Evolutionary conservation across 2,797 vertebrate species (phyloP).

Genomic region (Mastacembelus armatus): DNA sequence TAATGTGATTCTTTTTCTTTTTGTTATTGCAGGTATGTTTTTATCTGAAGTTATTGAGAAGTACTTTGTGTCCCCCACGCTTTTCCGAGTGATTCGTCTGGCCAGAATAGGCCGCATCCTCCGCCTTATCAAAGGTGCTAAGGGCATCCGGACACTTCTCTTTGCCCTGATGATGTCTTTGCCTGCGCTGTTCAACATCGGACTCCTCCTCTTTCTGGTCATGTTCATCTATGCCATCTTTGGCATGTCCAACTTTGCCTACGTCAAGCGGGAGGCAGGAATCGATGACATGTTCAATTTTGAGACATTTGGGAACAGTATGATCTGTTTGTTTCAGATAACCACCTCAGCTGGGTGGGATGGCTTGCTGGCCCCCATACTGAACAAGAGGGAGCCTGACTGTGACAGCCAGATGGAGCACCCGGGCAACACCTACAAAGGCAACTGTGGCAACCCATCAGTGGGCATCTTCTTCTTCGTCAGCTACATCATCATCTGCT

Average conservation of each 20-base stretch:
- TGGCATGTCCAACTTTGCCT: slow-evolving; percentile 99
- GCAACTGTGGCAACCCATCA: slow-evolving; percentile 93
- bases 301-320: slow-evolving; percentile 97
- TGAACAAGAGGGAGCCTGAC: slow-evolving; percentile 92
- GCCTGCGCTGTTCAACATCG: slow-evolving; percentile 96
- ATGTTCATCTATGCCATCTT: slow-evolving; percentile 99
- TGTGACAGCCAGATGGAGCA: slow-evolving; percentile 91
- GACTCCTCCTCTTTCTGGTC: slow-evolving; percentile 96
- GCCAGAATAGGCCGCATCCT: slow-evolving; percentile 96
- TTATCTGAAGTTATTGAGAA: slow-evolving; percentile 92
- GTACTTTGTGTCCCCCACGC: slow-evolving; percentile 95
- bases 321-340: slow-evolving; percentile 97
- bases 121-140: slow-evolving; percentile 96
- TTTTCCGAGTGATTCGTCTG: slow-evolving; percentile 97
- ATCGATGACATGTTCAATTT: slow-evolving; percentile 99
- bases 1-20: slow-evolving; percentile 1
- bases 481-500: slow-evolving; percentile 98
- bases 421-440: slow-evolving; percentile 89
- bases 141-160: slow-evolving; percentile 96
- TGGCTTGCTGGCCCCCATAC: slow-evolving; percentile 89
- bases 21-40: slow-evolving; percentile 90
- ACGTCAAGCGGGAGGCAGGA: slow-evolving; percentile 92
- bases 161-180: slow-evolving; percentile 99
- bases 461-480: slow-evolving; percentile 96
- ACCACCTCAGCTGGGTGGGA: slow-evolving; percentile 97